Conservation (phyloP, 2,113 vertebrate species). For the Archocentrus centrarchus region DNA sequence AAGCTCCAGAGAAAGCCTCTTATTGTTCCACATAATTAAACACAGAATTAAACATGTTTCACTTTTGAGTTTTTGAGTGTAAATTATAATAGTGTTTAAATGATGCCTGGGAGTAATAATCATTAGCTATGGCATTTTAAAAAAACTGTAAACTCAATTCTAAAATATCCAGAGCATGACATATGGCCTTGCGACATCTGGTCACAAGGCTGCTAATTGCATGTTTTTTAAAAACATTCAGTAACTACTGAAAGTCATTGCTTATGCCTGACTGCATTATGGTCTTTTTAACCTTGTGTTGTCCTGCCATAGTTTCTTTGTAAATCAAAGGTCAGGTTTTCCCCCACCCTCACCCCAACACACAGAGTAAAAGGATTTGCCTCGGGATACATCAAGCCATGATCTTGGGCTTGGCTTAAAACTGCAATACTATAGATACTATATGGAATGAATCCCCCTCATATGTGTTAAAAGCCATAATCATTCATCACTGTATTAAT, state of each 20-base stretch:
- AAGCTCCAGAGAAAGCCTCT: background rate
- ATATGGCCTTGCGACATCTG: background rate
- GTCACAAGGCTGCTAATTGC: background rate
- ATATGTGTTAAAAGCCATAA: background rate
- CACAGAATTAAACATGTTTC: background rate
- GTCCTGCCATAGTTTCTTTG: background rate
- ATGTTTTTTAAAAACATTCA: background rate
- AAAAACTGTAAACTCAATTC: background rate
- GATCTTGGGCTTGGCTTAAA: background rate
- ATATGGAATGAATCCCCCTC: background rate
- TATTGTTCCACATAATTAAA: background rate
- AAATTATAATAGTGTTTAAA: background rate
- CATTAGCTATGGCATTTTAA: background rate
- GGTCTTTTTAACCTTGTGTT: slow-evolving; percentile 36
- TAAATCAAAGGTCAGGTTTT: slow-evolving; percentile 28
- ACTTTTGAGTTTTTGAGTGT: background rate
- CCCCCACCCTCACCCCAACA: background rate
- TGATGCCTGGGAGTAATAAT: background rate
- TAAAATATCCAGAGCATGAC: slow-evolving; percentile 1
- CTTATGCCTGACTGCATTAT: slow-evolving; percentile 7
- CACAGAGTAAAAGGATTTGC: background rate
- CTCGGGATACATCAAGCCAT: slow-evolving; percentile 13
- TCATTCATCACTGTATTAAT: background rate
- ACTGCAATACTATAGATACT: background rate
- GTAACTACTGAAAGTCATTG: background rate